Percentiles rank a stretch among this genome's conserved stretches.
These are phyloP conservation scores for Carollia perspicillata DNA, from an alignment of 2,113 vertebrate genomes.

Conservation along the genomic window DNA sequence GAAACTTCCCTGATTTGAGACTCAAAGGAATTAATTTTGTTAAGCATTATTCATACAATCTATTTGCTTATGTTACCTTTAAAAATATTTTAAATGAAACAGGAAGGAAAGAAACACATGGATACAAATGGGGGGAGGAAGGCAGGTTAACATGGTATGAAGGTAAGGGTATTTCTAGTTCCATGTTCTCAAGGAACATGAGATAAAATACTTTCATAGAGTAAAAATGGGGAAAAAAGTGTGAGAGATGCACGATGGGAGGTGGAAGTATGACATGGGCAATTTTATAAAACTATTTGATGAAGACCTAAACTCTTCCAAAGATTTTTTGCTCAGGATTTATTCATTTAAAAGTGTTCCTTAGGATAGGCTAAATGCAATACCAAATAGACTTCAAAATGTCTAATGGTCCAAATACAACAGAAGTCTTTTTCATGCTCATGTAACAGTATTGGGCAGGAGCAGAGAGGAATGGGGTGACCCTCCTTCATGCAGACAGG, in stretches of 20 bases:
- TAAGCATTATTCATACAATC: neutral
- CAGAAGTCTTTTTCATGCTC: neutral
- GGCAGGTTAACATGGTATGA: neutral
- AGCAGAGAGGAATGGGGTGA: rapidly evolving
- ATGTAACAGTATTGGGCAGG: neutral
- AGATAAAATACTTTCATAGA: neutral
- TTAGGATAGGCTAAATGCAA: neutral
- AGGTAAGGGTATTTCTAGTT: neutral
- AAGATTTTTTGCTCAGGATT: neutral
- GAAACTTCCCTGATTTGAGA: neutral
- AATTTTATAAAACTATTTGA: neutral
- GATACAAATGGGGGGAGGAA: neutral
- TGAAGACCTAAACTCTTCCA: neutral
- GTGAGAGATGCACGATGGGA: neutral
- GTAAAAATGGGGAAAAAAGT: neutral
- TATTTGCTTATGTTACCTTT: neutral
- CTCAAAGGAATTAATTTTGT: neutral
- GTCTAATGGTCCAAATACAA: neutral
- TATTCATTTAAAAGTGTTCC: neutral
- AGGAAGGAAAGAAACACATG: neutral
- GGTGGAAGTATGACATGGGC: neutral
- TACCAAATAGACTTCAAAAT: neutral
- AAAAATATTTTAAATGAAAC: neutral
- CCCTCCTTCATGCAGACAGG: neutral
- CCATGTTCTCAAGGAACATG: neutral